Percentiles rank a stretch among this genome's conserved stretches.
phyloP scores from a whole-genome alignment of 2,797 vertebrate genomes.

The Acanthis flammea region DNA sequence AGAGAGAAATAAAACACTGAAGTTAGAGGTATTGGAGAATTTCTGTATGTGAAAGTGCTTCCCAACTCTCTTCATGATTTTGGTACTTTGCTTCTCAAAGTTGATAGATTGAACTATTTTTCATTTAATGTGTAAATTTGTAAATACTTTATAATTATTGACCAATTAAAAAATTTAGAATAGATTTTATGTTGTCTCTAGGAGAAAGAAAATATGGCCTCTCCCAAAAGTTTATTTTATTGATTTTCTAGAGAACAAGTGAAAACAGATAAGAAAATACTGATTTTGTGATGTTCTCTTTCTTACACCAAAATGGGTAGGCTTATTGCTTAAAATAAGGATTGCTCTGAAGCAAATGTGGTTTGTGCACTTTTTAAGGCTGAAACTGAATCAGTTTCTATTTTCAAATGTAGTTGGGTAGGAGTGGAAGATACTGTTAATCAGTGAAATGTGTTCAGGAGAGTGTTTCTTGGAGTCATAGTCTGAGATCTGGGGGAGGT shows the following conservation, averaged over 20 bases:
- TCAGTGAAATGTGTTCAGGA: background rate
- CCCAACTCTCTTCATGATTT: background rate
- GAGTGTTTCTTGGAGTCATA: accelerated
- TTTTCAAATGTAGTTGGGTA: background rate
- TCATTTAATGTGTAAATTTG: background rate
- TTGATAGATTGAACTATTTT: background rate
- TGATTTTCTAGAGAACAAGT: background rate
- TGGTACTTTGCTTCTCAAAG: background rate
- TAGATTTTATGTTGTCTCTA: background rate
- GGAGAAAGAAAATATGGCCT: background rate
- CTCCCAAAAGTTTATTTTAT: background rate
- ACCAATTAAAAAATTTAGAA: accelerated
- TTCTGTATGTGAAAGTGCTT: background rate
- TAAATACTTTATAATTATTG: background rate
- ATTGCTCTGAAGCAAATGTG: background rate
- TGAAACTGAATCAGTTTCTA: background rate
- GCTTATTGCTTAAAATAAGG: background rate
- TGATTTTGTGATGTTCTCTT: background rate
- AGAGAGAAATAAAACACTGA: background rate
- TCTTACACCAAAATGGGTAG: background rate
- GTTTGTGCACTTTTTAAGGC: background rate
- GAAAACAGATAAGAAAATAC: background rate
- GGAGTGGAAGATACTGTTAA: background rate
- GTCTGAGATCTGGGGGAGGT: background rate
- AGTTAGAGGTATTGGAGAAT: background rate